phyloP scores from a whole-genome alignment of 1,140 invertebrate genomes.

The Anoplolepis gracilipes region DNA sequence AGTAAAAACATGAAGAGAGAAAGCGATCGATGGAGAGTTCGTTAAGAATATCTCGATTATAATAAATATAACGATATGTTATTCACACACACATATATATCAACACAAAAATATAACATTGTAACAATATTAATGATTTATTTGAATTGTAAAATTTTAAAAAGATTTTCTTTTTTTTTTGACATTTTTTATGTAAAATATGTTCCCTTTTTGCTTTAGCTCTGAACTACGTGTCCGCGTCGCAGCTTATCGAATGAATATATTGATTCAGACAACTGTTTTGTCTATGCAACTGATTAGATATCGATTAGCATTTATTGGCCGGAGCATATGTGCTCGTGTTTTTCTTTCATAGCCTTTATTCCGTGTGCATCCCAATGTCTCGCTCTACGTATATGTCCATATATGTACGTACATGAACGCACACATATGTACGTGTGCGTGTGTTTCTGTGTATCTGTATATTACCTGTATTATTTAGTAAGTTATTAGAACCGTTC shows the following conservation, averaged over 20 bases:
- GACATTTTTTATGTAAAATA: neutral
- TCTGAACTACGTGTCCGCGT: slow-evolving; percentile 9
- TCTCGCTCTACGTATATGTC: slow-evolving; percentile 48
- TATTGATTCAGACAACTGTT: slow-evolving; percentile 4
- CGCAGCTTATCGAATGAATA: slow-evolving; percentile 41
- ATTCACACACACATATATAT: too few relatives aligned
- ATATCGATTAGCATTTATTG: slow-evolving; percentile 44
- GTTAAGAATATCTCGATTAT: neutral
- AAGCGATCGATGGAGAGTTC: neutral
- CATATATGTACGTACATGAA: slow-evolving; percentile 43
- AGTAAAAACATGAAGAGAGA: neutral
- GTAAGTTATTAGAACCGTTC: slow-evolving; percentile 47
- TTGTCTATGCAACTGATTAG: slow-evolving; percentile 27
- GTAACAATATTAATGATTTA: neutral
- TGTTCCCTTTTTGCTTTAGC: neutral
- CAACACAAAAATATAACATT: neutral
- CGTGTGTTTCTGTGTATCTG: slow-evolving; percentile 16
- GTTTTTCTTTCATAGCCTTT: slow-evolving; percentile 56
- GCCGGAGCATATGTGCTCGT: slow-evolving; percentile 53
- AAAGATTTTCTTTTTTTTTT: neutral
- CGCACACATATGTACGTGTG: neutral
- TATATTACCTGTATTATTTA: slow-evolving; percentile 17
- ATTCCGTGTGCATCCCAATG: slow-evolving; percentile 55
- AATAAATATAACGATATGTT: neutral
- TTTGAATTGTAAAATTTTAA: neutral